A percentile compares a stretch with the other conserved stretches of the same genome.
phyloP scores from a whole-genome alignment of 2,888 invertebrate species.

The Meiosimyza decipiens region DNA sequence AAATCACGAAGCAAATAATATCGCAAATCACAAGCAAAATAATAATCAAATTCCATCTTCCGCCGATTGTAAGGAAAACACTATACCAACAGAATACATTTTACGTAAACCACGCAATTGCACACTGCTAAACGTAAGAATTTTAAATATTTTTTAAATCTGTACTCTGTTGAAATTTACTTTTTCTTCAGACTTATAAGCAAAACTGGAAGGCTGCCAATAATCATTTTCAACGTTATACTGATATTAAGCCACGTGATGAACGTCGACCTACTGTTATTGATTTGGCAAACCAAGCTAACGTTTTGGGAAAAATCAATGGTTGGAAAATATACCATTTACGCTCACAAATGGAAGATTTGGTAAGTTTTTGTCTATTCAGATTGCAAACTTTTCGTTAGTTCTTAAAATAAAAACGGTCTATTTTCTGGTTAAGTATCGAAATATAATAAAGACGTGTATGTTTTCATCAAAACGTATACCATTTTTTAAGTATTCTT shows the following conservation, averaged over 20 bases:
- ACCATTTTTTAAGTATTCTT: too few relatives aligned
- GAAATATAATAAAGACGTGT: too few relatives aligned
- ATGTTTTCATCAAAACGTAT: neutral
- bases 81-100: constrained; percentile 64
- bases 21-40: constrained; percentile 32
- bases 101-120: constrained; percentile 64
- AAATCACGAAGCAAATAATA: constrained; percentile 43
- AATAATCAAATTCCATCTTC: constrained; percentile 22
- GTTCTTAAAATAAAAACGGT: too few relatives aligned
- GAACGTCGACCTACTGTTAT: constrained; percentile 87
- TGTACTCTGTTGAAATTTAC: neutral
- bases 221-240: constrained; percentile 79
- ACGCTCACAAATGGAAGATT: constrained; percentile 91
- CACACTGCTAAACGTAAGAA: constrained; percentile 61
- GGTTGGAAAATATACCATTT: constrained; percentile 97
- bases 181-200: constrained; percentile 70
- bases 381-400: too few relatives aligned
- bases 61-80: constrained; percentile 59
- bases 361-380: constrained; percentile 70
- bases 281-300: constrained; percentile 89
- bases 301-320: constrained; percentile 86
- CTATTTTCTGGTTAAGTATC: too few relatives aligned
- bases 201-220: constrained; percentile 79
- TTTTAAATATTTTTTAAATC: neutral
- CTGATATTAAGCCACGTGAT: constrained; percentile 89